These are phyloP conservation scores for Paracentrotus lividus DNA, from an alignment of 53 echinoderm and acorn worm genomes.

Conservation along the genomic window DNA sequence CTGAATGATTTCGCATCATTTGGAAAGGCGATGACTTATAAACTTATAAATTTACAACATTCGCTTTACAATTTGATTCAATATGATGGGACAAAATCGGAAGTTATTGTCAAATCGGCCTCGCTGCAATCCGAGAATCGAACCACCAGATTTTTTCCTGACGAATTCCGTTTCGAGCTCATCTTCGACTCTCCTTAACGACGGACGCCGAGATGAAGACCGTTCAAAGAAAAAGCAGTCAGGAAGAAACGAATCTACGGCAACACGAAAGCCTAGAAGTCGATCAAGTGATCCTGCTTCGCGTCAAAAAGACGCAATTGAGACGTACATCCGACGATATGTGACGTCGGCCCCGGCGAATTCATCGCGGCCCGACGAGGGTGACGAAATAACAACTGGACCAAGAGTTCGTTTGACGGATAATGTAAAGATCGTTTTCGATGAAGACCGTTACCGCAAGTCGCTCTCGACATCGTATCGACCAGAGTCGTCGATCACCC, in stretches of 20 bases:
- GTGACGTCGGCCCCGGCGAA: constrained; percentile 43
- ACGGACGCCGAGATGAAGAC: not conserved
- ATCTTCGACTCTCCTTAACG: not conserved
- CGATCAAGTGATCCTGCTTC: constrained; percentile 3
- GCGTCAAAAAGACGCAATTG: constrained; percentile 51
- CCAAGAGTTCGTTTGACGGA: constrained; percentile 48
- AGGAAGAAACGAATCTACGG: not conserved
- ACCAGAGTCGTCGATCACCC: constrained; percentile 27
- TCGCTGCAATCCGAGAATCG: constrained; percentile 58
- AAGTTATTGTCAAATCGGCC: constrained; percentile 50
- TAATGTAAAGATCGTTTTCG: constrained; percentile 61
- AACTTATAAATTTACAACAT: not conserved
- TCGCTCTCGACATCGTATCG: constrained; percentile 41
- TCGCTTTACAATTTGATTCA: not conserved
- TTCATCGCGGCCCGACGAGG: not conserved
- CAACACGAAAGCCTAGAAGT: not conserved
- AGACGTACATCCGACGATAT: constrained; percentile 47
- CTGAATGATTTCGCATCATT: too few species aligned
- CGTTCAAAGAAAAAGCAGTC: not conserved
- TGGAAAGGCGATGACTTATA: not conserved
- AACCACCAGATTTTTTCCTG: constrained; percentile 53
- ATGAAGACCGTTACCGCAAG: constrained; percentile 46
- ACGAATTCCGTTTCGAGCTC: constrained; percentile 30
- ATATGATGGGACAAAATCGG: constrained; percentile 65
- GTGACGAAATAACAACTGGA: constrained; percentile 3